Evolutionary conservation across 2,888 invertebrate species (phyloP), one percentile per base, ranked within the genome.

Genomic region (Holacanthella duospinosa): DNA sequence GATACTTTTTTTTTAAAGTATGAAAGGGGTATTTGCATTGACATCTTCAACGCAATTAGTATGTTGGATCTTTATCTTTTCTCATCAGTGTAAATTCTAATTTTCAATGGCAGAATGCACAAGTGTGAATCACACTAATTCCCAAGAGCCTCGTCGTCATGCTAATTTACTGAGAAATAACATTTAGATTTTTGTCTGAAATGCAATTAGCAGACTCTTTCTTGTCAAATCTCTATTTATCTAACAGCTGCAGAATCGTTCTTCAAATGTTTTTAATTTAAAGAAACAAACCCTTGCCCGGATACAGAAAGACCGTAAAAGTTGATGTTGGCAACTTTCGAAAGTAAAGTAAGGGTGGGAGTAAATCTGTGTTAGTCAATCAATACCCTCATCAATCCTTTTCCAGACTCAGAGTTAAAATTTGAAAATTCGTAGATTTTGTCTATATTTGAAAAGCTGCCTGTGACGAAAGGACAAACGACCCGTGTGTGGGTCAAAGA

Each of bases 381-480:
- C 48, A 21, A 9, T 48, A 21, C 48, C 48, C 48, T 21, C 48
- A 21, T 48, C 48, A 48, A 48, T 48, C 36, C 36, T 36, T 36
- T 36, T 36, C 36, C 6, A 16, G 6, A 6, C 9, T 16, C 9
- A 36, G 36, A 16, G 36, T n/a, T n/a, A n/a, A n/a, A n/a, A n/a
- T n/a, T n/a, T n/a, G n/a, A 48, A 21, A 4, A 48, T 9, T 9
- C 12, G 19, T 9, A n/a, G 21, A 48, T 48, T 48, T 9, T 48
- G 4, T 48, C 21, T 21, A n/a, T n/a, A 9, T 21, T 48, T 21
- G 12, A 21, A 21, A 4, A 48, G 12, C n/a, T 48, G 12, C 12
- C 48, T 48, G 48, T 48, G 48, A 48, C 48, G 48, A 48, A 48
- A 48, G 48, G 48, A 48, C 48, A 48, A 48, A 48, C 48, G 48